A percentile compares a stretch with the other conserved stretches of the same genome.
Evolutionary conservation across 2,888 invertebrate genomes (phyloP).

Genomic region (Steromphala cineraria): DNA sequence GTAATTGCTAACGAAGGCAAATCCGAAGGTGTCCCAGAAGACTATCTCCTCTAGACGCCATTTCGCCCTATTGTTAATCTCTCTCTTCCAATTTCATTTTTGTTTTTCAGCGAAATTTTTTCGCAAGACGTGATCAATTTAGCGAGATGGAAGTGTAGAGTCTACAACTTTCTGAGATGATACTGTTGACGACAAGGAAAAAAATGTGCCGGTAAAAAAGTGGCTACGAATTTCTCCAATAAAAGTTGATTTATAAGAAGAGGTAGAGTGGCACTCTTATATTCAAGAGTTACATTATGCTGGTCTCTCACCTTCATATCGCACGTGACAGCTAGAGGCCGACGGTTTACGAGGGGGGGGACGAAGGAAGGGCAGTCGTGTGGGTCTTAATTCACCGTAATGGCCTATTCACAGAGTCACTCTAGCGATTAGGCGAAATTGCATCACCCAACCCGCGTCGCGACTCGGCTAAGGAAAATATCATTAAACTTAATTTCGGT

Average conservation of each 20-base stretch:
- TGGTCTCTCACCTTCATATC: background rate
- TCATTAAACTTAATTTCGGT: background rate
- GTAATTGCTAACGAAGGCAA: background rate
- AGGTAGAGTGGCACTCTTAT: background rate
- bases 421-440: slow-evolving; percentile 12
- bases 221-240: slow-evolving; percentile 3
- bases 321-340: background rate
- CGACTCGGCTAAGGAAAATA: slow-evolving; percentile 6
- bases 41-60: background rate
- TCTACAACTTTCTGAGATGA: background rate
- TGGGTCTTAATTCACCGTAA: slow-evolving; percentile 21
- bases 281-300: background rate
- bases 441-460: slow-evolving; percentile 3
- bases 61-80: background rate
- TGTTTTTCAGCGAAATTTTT: background rate
- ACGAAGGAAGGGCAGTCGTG: background rate
- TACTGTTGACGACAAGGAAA: background rate
- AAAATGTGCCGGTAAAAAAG: background rate
- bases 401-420: slow-evolving; percentile 3
- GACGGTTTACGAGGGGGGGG: background rate
- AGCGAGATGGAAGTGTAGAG: background rate
- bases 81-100: background rate
- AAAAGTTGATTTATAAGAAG: slow-evolving; percentile 5
- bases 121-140: background rate
- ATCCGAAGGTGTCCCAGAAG: background rate